phyloP scores from a whole-genome alignment of 2,797 vertebrate species.

The Vireo griseus region DNA sequence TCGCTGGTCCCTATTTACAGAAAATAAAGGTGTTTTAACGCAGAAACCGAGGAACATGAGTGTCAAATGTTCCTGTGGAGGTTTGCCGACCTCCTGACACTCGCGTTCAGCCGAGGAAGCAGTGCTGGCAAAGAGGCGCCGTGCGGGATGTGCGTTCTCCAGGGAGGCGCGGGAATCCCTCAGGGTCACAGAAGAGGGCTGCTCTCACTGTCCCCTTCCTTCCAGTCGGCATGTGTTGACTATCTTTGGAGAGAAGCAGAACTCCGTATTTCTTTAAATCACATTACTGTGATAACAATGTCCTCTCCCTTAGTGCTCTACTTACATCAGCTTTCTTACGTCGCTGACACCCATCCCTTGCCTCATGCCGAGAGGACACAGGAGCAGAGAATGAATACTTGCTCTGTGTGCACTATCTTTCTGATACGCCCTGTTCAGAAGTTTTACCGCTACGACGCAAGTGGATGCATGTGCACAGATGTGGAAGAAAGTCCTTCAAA shows the following conservation, averaged over 20 bases:
- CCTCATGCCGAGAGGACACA: rapidly evolving
- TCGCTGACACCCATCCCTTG: rapidly evolving
- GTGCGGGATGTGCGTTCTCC: rapidly evolving
- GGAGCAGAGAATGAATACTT: neutral
- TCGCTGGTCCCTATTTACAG: too few species aligned
- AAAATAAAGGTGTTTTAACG: neutral
- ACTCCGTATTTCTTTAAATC: neutral
- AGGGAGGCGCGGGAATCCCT: rapidly evolving
- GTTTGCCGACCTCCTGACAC: rapidly evolving
- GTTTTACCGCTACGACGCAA: rapidly evolving
- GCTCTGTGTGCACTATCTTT: neutral
- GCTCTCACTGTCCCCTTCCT: rapidly evolving
- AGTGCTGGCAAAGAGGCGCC: rapidly evolving
- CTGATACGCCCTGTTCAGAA: neutral
- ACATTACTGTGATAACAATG: rapidly evolving
- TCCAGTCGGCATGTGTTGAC: rapidly evolving
- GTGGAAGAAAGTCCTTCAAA: neutral
- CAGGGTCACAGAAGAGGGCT: rapidly evolving
- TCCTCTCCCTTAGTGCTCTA: neutral
- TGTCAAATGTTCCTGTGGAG: rapidly evolving
- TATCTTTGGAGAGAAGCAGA: neutral
- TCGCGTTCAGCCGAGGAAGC: rapidly evolving
- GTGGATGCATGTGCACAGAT: rapidly evolving
- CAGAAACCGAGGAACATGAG: rapidly evolving
- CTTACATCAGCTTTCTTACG: rapidly evolving